Base-by-base conservation (phyloP, 53 echinoderm and acorn worm species). In the Crossaster papposus region DNA sequence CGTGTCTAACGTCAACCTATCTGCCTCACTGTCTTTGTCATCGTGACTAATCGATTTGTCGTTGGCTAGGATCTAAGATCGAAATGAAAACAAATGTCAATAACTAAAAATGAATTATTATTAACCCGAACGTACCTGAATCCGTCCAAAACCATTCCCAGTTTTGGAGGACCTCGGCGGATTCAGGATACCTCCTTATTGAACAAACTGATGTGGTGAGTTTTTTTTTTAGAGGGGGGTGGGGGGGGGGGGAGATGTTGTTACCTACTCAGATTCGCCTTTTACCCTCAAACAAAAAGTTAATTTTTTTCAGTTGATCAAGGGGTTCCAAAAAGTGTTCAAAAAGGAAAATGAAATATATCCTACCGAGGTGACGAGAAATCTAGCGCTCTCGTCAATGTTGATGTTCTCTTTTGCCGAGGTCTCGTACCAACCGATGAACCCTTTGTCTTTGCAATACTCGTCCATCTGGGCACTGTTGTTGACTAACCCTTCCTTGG, bases 391-490 rank as follows among this genome's bases (percentile, higher is more conserved):
- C 89, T 97, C 95, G 32, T 97, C 98, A 26, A 97, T 97, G 83
- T 94, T 95, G 89, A 97, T 94, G 83, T 97, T 97, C 85, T 97
- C 98, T 86, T 97, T 97, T 22, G 98, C 98, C 14, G 98, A 97
- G 36, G 98, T 97, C 89, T 97, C 98, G 80, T 94, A 97, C 98
- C 98, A 97, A 70, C 96, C 94, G 68, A 96, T 94, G 84, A 97
- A 97, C 13, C 98, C 98, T 62, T 97, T 97, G 81, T 97, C 98
- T 88, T 96, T 95, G 91, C 98, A 97, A 64, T 97, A 97, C 79
- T 97, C 98, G 28, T 97, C 98, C 98, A 97, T 97, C 89, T 97
- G 98, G 34, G 93, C 89, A 70, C 93, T 95, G 86, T 96, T 97
- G 85, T 97, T 95, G 71, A 97, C 98, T 54, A 97, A 92, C 31